phyloP scores from a whole-genome alignment of 2,797 vertebrate species.

The Chelon labrosus region DNA sequence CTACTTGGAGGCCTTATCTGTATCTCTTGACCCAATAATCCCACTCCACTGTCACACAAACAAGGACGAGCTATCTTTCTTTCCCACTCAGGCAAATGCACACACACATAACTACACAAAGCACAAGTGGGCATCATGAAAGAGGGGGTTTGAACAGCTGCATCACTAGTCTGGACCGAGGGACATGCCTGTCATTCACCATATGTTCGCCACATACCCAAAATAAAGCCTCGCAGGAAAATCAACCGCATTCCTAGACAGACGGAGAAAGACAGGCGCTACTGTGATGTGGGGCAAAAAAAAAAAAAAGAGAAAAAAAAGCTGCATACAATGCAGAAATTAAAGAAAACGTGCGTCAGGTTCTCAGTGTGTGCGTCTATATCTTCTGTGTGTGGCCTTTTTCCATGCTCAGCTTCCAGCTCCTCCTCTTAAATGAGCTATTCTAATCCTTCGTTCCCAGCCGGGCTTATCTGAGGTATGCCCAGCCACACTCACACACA shows the following conservation, averaged over 20 bases:
- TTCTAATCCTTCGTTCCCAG: slow-evolving; percentile 77
- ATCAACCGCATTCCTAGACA: slow-evolving; percentile 66
- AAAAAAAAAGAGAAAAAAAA: not conserved
- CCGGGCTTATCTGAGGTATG: slow-evolving; percentile 78
- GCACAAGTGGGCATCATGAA: slow-evolving; percentile 60
- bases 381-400: slow-evolving; percentile 54
- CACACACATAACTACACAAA: slow-evolving; percentile 23
- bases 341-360: not conserved
- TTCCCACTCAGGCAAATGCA: slow-evolving; percentile 10
- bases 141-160: slow-evolving; percentile 79
- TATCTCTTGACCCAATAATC: slow-evolving; percentile 46
- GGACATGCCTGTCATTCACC: slow-evolving; percentile 73
- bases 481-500: slow-evolving; percentile 15
- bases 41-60: slow-evolving; percentile 7
- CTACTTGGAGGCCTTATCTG: slow-evolving; percentile 54
- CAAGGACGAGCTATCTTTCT: slow-evolving; percentile 21
- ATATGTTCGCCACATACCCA: slow-evolving; percentile 75
- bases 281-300: slow-evolving; percentile 4
- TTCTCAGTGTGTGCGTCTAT: not conserved
- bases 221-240: slow-evolving; percentile 77
- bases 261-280: slow-evolving; percentile 29
- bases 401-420: slow-evolving; percentile 76
- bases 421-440: slow-evolving; percentile 79
- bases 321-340: not conserved
- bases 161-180: slow-evolving; percentile 49